phyloP scores from a whole-genome alignment of 2,888 invertebrate genomes.

The Eulithis prunata region DNA sequence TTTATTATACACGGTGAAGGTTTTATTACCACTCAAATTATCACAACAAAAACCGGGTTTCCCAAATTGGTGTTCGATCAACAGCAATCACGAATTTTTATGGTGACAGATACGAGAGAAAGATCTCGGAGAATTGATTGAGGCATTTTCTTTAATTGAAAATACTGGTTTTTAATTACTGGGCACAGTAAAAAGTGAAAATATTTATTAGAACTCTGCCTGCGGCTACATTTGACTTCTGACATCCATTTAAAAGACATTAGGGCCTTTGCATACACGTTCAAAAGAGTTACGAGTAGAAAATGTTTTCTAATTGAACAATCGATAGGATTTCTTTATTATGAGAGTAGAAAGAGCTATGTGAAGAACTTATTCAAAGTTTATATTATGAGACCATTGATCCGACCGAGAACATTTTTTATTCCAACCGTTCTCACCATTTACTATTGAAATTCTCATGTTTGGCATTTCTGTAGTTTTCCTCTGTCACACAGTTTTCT shows the following conservation, averaged over 20 bases:
- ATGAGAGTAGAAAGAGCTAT: constrained; percentile 14
- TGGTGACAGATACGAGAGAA: constrained; percentile 42
- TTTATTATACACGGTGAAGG: constrained; percentile 17
- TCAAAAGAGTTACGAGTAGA: neutral
- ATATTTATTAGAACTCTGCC: too few relatives aligned
- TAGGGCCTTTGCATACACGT: too few relatives aligned
- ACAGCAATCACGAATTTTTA: constrained; percentile 42
- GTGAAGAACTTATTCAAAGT: constrained; percentile 12
- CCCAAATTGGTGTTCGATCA: constrained; percentile 45
- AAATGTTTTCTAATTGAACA: constrained; percentile 2
- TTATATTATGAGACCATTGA: constrained; percentile 3
- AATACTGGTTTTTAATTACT: constrained; percentile 15
- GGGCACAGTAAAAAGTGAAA: too few relatives aligned
- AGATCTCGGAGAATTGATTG: constrained; percentile 36
- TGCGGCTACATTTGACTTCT: too few relatives aligned
- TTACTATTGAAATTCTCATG: constrained; percentile 1
- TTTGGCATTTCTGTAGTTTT: constrained; percentile 13
- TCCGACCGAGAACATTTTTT: constrained; percentile 6
- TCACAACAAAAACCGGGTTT: constrained; percentile 41
- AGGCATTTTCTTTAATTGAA: constrained; percentile 35
- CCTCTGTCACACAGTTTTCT: neutral
- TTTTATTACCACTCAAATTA: constrained; percentile 35
- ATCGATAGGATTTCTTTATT: constrained; percentile 6
- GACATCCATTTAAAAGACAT: too few relatives aligned
- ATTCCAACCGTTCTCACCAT: constrained; percentile 8